Evolutionary conservation across 1,140 invertebrate species (phyloP).

Genomic region (Pantala flavescens): DNA sequence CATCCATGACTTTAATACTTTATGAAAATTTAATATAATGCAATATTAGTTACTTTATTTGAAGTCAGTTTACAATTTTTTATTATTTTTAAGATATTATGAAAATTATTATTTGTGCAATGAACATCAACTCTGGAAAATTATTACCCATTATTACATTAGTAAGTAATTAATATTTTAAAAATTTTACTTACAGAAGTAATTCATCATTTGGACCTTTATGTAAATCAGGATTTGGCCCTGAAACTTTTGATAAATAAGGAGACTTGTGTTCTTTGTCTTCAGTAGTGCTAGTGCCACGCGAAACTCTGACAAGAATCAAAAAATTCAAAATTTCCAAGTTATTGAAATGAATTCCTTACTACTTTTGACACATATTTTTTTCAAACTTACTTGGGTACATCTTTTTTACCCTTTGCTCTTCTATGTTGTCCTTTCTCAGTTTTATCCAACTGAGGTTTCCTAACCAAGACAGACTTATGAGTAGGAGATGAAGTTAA

Average conservation of each 20-base stretch:
- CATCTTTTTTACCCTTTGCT: slow-evolving; percentile 35
- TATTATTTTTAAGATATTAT: too few relatives aligned
- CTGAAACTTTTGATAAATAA: slow-evolving; percentile 42
- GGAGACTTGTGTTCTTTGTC: slow-evolving; percentile 41
- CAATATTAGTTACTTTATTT: too few relatives aligned
- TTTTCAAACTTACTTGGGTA: slow-evolving; percentile 37
- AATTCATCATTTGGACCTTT: slow-evolving; percentile 55
- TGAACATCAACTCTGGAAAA: too few relatives aligned
- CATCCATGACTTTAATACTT: too few relatives aligned
- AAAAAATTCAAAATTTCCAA: neutral
- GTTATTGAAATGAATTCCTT: neutral
- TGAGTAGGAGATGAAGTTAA: slow-evolving; percentile 35
- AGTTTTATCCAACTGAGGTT: neutral
- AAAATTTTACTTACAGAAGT: slow-evolving; percentile 46
- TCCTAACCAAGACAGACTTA: slow-evolving; percentile 25
- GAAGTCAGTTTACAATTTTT: too few relatives aligned
- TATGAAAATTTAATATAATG: too few relatives aligned
- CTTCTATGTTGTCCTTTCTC: slow-evolving; percentile 16
- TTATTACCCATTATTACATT: too few relatives aligned
- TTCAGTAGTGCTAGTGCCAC: slow-evolving; percentile 37
- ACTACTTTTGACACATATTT: neutral
- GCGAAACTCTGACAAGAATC: slow-evolving; percentile 32
- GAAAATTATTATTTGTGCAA: too few relatives aligned
- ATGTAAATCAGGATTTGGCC: slow-evolving; percentile 46
- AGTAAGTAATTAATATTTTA: too few relatives aligned